phyloP scores from a whole-genome alignment of 2,888 invertebrate genomes.

The Cerastis rubricosa region DNA sequence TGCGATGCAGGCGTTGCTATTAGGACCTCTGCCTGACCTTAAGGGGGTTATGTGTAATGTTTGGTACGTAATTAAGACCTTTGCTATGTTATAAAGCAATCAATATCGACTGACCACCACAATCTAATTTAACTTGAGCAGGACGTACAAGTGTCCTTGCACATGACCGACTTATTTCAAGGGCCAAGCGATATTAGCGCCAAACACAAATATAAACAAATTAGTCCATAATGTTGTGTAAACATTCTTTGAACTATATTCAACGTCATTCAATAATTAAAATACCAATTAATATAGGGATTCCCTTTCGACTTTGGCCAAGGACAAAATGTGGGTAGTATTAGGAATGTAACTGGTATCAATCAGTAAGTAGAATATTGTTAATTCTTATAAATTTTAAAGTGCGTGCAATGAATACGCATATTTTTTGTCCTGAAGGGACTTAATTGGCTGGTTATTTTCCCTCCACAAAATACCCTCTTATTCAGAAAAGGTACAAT shows the following conservation, averaged over 20 bases:
- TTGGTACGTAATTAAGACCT: not conserved
- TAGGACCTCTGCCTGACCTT: not conserved
- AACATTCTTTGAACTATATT: constrained; percentile 28
- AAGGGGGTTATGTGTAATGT: no score
- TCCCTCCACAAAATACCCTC: not conserved
- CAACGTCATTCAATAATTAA: constrained; percentile 31
- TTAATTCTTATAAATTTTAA: not conserved
- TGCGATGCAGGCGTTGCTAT: not conserved
- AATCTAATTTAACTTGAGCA: not conserved
- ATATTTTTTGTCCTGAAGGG: not conserved
- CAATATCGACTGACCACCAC: not conserved
- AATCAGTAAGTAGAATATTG: not conserved
- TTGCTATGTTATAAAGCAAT: not conserved
- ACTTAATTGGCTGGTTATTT: not conserved
- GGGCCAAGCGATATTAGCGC: not conserved
- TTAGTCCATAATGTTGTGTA: constrained; percentile 1
- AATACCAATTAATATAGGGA: constrained; percentile 24
- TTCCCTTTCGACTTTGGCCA: constrained; percentile 37
- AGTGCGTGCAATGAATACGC: constrained; percentile 33
- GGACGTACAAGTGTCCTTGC: not conserved
- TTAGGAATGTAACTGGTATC: not conserved
- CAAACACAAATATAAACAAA: not conserved
- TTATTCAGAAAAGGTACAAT: not conserved
- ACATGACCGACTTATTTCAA: not conserved
- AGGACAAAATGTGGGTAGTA: constrained; percentile 38